These are phyloP conservation scores for Platorchestia sp. DNA, from an alignment of 1,140 invertebrate species.

Conservation along the genomic window DNA sequence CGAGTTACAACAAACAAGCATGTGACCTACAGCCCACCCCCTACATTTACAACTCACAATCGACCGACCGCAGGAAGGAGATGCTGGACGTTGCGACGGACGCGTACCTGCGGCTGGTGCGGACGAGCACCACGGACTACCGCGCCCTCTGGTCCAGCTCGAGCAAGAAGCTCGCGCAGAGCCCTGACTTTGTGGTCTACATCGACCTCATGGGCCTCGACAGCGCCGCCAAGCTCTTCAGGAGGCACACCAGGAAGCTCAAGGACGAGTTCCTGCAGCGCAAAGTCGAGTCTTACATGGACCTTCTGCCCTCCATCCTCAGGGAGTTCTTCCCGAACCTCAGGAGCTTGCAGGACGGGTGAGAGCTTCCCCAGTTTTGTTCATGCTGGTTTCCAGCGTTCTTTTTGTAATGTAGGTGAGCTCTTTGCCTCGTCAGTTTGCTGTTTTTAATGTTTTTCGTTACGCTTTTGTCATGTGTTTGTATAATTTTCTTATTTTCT, in stretches of 20 bases:
- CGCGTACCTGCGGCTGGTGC: slow-evolving; percentile 78
- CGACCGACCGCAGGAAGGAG: slow-evolving; percentile 79
- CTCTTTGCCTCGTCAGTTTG: too few species aligned
- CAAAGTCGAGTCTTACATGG: slow-evolving; percentile 85
- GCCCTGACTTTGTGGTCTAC: slow-evolving; percentile 87
- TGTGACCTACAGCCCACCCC: too few species aligned
- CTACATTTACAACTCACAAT: too few species aligned
- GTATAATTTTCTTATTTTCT: too few species aligned
- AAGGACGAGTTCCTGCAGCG: slow-evolving; percentile 88
- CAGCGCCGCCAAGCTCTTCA: slow-evolving; percentile 84
- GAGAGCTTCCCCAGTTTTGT: slow-evolving; percentile 68
- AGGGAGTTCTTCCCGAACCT: slow-evolving; percentile 87
- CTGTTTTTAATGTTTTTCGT: too few species aligned
- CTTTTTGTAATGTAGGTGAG: too few species aligned
- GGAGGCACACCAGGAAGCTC: slow-evolving; percentile 85
- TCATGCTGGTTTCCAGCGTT: too few species aligned
- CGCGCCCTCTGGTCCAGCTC: slow-evolving; percentile 88
- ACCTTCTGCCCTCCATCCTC: slow-evolving; percentile 83
- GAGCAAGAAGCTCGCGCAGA: slow-evolving; percentile 86
- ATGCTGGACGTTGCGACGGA: slow-evolving; percentile 89
- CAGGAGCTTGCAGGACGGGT: slow-evolving; percentile 82
- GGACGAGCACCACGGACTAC: slow-evolving; percentile 78
- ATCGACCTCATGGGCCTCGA: slow-evolving; percentile 92
- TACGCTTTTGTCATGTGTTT: too few species aligned
- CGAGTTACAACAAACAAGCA: too few species aligned